Evolutionary conservation across 1,140 invertebrate genomes (phyloP), one percentile per base, ranked within the genome.

Genomic region (Cotesia vestalis): DNA sequence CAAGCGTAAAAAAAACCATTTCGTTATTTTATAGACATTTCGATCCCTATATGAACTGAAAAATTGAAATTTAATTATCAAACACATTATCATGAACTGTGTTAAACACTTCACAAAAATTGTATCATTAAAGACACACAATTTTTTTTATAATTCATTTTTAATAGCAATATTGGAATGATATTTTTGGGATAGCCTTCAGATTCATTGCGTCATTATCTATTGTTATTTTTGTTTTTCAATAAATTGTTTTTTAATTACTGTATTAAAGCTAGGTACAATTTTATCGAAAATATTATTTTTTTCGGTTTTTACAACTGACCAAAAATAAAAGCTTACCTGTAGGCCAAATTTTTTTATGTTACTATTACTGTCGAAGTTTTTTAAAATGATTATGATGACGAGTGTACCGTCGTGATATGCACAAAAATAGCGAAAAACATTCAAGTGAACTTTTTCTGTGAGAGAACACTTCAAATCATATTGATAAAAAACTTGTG

Each of bases 1-100:
- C 75, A 76, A 76, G 75, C 74, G 75, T 69, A 73, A 76, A 76
- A 74, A 71, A 71, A 73, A 71, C 74, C 73, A 74, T 74, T 76
- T 71, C 73, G 55, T 71, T 73, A 73, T 71, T 74, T 74, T 68
- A 73, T 69, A 72, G 73, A 72, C 73, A 73, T 76, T 76, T 73
- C 69, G 69, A 69, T 76, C 6, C 72, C 69, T 76, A 73, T 71
- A 72, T 66, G 66, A 51, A 66, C 8, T 27, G 62, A 8, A 64
- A 69, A 72, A 69, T 73, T 71, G 73, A 76, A 76, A 73, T 69
- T 73, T 76, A 76, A 76, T 73, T 69, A 72, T 69, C 66, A 40
- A 55, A 72, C 64, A 59, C 52, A 55, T 36, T 55, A 46, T 34
- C 27, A 51, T 46, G 36, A 61, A 46, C 40, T 46, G 40, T 46